Percentiles rank a stretch among this genome's conserved stretches.
Conservation (phyloP, 2,797 vertebrate species). For the Epinephelus awoara region DNA sequence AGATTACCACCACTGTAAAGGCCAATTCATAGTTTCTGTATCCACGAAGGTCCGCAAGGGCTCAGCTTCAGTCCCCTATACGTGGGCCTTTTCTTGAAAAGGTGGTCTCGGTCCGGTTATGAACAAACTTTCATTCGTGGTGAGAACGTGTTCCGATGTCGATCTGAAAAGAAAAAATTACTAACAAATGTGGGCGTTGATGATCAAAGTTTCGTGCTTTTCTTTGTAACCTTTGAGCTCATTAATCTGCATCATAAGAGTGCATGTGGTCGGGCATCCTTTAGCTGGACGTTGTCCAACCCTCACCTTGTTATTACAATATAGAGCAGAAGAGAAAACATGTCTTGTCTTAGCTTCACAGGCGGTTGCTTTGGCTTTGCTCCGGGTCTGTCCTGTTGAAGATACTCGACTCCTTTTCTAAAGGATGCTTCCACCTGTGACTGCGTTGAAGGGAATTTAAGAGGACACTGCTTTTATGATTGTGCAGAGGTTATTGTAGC, state of each 20-base stretch:
- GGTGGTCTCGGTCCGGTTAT: too few relatives aligned
- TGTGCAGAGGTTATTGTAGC: conserved; percentile 33
- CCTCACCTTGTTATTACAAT: conserved; percentile 21
- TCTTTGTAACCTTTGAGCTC: conserved; percentile 44
- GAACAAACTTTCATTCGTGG: too few relatives aligned
- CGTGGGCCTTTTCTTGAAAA: too few relatives aligned
- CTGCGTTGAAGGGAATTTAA: conserved; percentile 11
- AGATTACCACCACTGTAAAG: too few relatives aligned
- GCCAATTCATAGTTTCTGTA: too few relatives aligned
- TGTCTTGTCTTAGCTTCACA: conserved; percentile 33
- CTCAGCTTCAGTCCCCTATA: too few relatives aligned
- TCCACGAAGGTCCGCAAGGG: too few relatives aligned
- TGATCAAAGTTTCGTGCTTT: conserved; percentile 6
- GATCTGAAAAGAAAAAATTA: too few relatives aligned
- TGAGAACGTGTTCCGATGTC: too few relatives aligned
- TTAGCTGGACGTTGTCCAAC: conserved; percentile 41
- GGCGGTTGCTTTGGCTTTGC: conserved; percentile 46
- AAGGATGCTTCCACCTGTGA: conserved; percentile 48
- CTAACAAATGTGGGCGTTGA: too few relatives aligned
- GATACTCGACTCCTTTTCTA: conserved; percentile 48
- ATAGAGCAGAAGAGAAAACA: conserved; percentile 11
- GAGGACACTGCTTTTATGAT: conserved; percentile 27
- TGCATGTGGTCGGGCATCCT: conserved; percentile 35
- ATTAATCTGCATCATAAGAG: conserved; percentile 9
- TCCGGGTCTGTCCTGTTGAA: conserved; percentile 48